Evolutionary conservation across 2,113 vertebrate genomes (phyloP).

Genomic region (Entelurus aequoreus): DNA sequence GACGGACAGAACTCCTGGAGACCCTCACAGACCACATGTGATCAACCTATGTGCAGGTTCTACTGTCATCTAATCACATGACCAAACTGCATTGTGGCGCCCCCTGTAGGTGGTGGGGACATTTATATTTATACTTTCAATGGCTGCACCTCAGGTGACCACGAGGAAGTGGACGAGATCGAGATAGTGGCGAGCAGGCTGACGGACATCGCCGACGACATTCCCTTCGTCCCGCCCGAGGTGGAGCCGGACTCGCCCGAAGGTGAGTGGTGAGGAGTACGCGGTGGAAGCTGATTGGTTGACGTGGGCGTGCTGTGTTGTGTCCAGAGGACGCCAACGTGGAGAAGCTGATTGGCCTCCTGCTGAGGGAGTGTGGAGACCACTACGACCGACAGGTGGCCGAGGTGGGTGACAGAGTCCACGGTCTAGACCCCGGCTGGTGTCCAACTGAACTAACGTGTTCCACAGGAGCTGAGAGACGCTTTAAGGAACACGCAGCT

Average conservation of each 20-base stretch:
- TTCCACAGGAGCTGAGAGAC: conserved; percentile 62
- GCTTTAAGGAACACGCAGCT: conserved; percentile 11
- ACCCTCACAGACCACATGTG: rapidly evolving
- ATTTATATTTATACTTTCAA: too few species aligned
- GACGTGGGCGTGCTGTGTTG: not conserved
- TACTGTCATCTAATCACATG: too few species aligned
- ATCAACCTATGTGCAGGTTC: rapidly evolving
- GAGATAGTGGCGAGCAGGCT: conserved; percentile 19
- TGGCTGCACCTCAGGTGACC: not conserved
- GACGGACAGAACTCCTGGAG: rapidly evolving
- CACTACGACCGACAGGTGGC: conserved; percentile 67
- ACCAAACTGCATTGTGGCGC: too few species aligned
- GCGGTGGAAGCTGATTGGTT: not conserved
- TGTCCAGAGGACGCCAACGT: conserved; percentile 50
- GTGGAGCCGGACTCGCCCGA: conserved; percentile 17
- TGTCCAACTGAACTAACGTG: not conserved
- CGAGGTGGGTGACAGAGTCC: not conserved
- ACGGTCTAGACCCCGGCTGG: not conserved
- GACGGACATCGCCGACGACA: conserved; percentile 38
- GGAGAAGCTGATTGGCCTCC: conserved; percentile 68
- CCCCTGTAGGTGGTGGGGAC: too few species aligned
- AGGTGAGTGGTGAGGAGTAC: conserved; percentile 27
- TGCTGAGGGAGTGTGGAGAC: conserved; percentile 76
- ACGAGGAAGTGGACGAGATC: not conserved
- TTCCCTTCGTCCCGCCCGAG: conserved; percentile 15